Percentiles rank a stretch among this genome's conserved stretches.
These are phyloP conservation scores for Thera obeliscata DNA, from an alignment of 2,888 invertebrate genomes.

Conservation along the genomic window DNA sequence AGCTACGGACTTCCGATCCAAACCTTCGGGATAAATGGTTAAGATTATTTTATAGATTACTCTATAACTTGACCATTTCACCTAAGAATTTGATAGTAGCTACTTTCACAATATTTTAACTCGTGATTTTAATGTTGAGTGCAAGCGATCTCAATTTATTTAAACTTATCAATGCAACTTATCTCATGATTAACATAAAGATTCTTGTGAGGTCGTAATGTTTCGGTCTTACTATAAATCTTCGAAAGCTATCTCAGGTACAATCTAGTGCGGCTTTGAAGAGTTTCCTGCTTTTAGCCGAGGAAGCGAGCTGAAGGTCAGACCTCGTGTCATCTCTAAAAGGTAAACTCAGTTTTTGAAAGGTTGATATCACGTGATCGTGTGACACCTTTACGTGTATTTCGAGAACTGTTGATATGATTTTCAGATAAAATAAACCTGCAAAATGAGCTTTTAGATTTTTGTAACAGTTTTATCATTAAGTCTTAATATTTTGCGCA, in stretches of 20 bases:
- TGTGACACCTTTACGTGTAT: not conserved
- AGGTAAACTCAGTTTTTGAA: slow-evolving; percentile 34
- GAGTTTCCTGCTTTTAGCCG: slow-evolving; percentile 37
- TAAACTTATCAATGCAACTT: slow-evolving; percentile 40
- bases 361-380: slow-evolving; percentile 24
- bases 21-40: slow-evolving; percentile 6
- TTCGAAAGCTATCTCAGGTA: slow-evolving; percentile 39
- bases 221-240: slow-evolving; percentile 40
- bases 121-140: too few species aligned
- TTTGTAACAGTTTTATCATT: too few species aligned
- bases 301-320: slow-evolving; percentile 39
- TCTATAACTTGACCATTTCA: slow-evolving; percentile 43
- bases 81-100: not conserved
- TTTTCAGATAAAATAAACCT: not conserved
- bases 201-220: slow-evolving; percentile 41
- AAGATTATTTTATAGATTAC: slow-evolving; percentile 18
- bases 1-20: slow-evolving; percentile 52
- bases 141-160: slow-evolving; percentile 20
- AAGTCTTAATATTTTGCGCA: too few species aligned
- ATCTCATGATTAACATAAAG: slow-evolving; percentile 42
- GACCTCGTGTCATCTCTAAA: slow-evolving; percentile 35
- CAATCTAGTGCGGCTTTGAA: slow-evolving; percentile 36
- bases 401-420: not conserved
- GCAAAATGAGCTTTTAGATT: too few species aligned
- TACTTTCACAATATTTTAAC: too few species aligned